These are phyloP conservation scores for Rhogogaster chlorosoma DNA, from an alignment of 2,888 invertebrate species.

Conservation along the genomic window DNA sequence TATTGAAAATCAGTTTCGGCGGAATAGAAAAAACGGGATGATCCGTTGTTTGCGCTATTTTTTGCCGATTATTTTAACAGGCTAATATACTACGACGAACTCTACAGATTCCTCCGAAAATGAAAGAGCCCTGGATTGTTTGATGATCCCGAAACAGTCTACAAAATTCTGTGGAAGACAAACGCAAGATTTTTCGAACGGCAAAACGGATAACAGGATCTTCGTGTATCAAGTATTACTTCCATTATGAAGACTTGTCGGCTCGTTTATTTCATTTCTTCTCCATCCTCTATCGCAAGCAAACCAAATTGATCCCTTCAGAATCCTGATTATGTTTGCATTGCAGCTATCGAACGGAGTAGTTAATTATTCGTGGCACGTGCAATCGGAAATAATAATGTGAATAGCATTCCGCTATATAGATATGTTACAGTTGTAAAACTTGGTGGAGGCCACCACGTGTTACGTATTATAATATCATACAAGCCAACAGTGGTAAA, in stretches of 20 bases:
- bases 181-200: background rate
- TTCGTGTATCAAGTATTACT: background rate
- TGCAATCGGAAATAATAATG: slow-evolving; percentile 40
- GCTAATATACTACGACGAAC: background rate
- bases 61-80: background rate
- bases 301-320: background rate
- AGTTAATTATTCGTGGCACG: slow-evolving; percentile 34
- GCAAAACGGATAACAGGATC: background rate
- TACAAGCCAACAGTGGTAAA: slow-evolving; percentile 25
- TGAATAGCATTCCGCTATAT: slow-evolving; percentile 38
- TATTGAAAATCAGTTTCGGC: background rate
- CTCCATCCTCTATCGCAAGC: background rate
- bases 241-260: background rate
- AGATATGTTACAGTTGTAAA: slow-evolving; percentile 40
- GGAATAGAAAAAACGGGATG: background rate
- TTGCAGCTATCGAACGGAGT: background rate
- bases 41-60: background rate
- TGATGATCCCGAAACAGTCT: background rate
- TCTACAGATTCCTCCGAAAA: background rate
- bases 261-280: background rate
- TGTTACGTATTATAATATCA: slow-evolving; percentile 47
- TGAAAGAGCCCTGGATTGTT: background rate
- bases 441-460: slow-evolving; percentile 31
- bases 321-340: slow-evolving; percentile 19
- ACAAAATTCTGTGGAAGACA: background rate